A percentile compares a stretch with the other conserved stretches of the same genome.
phyloP scores from a whole-genome alignment of 2,113 vertebrate species.

The Gallinago paraguaiae region DNA sequence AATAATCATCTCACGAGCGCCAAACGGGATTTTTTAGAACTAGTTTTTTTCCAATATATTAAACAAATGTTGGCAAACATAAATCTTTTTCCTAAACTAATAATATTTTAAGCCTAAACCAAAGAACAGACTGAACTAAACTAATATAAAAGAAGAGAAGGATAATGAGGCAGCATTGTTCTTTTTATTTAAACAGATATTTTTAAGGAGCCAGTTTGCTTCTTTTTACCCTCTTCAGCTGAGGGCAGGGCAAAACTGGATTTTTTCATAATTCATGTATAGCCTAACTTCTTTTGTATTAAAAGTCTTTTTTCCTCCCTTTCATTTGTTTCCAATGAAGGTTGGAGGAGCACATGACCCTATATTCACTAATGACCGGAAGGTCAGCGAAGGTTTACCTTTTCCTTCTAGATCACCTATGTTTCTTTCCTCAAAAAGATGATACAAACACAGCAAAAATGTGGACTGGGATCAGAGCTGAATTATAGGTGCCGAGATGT shows the following conservation, averaged over 20 bases:
- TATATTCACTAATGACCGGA: slow-evolving; percentile 27
- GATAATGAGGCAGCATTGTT: slow-evolving; percentile 61
- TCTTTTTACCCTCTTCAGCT: slow-evolving; percentile 51
- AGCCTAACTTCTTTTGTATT: slow-evolving; percentile 61
- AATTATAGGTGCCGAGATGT: not conserved
- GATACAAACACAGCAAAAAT: not conserved
- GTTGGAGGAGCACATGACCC: slow-evolving; percentile 36
- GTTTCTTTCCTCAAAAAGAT: slow-evolving; percentile 22
- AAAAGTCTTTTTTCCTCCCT: slow-evolving; percentile 57
- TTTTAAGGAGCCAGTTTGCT: slow-evolving; percentile 68
- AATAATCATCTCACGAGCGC: slow-evolving; percentile 73
- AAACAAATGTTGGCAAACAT: slow-evolving; percentile 53
- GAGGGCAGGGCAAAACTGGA: slow-evolving; percentile 46
- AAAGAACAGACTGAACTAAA: slow-evolving; percentile 64
- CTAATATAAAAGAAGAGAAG: slow-evolving; percentile 49
- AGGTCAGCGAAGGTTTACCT: slow-evolving; percentile 24
- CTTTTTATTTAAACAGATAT: slow-evolving; percentile 68
- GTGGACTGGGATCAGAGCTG: not conserved
- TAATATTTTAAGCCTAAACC: slow-evolving; percentile 70
- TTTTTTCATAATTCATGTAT: slow-evolving; percentile 70
- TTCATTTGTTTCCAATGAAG: slow-evolving; percentile 67
- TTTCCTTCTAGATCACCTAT: slow-evolving; percentile 6
- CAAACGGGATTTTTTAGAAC: slow-evolving; percentile 25
- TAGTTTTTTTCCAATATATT: not conserved
- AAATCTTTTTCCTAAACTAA: not conserved